Base-by-base conservation (phyloP, 2,888 invertebrate genomes). In the Lycocerus yunnanus region DNA sequence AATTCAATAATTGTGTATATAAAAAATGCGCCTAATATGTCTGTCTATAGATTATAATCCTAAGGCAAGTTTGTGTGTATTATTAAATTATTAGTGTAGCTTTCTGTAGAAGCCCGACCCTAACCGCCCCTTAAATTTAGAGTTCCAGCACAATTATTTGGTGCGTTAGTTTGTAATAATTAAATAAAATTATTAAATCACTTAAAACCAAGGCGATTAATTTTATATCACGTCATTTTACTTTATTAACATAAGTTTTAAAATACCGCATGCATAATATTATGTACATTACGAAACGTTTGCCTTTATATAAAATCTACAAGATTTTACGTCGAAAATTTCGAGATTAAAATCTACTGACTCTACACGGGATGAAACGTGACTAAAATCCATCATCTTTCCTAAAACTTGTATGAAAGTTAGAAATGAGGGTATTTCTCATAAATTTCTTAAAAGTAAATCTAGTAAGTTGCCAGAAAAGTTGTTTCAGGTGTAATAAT, bases 381-480 rank as follows among this genome's bases (percentile, higher is more conserved):
- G 69, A 69, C 69, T 18, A 15, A 61, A 69, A 43, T 69, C 27
- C 24, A 69, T 69, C 61, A 69, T 27, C 27, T 69, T 69, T 20
- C 20, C 20, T 68, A 20, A 58, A 68, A 68, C 68, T 60, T 68
- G 58, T 60, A 24, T 59, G 68, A 59, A 66, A 66, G 27, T 66
- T 14, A n/a, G 66, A 66, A 66, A 27, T 66, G 27, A 15, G 27
- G 24, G 27, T 27, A 27, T 27, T 27, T n/a, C 61, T 63, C 15
- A 18, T 63, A 63, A 63, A 63, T 63, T 18, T 63, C 20, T 63
- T 63, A 63, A 63, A 18, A 63, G 61, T 15, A 63, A 63, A 63
- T 63, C 61, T 18, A n/a, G 61, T 18, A 63, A 63, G 20, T 63
- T 63, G n/a, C 43, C 43, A 43, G 43, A 43, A 43, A 43, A 43